A percentile compares a stretch with the other conserved stretches of the same genome.
Evolutionary conservation across 2,113 vertebrate species (phyloP).

Genomic region (Reinhardtius hippoglossoides): DNA sequence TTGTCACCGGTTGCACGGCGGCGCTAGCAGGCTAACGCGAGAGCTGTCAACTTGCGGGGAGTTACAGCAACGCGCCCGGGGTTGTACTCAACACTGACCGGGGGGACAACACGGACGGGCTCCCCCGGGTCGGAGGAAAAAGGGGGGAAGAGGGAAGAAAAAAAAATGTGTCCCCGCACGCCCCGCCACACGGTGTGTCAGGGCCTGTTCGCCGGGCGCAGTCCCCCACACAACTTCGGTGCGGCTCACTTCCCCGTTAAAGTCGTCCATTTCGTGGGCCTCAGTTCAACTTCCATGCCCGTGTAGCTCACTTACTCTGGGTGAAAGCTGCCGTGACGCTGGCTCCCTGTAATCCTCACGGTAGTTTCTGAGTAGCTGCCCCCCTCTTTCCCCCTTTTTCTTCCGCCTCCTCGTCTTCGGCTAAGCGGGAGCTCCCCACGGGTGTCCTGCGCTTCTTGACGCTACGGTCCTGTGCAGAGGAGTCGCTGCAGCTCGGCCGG

Average conservation of each 20-base stretch:
- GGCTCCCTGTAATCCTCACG: slow-evolving; percentile 79
- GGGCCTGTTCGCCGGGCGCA: slow-evolving; percentile 77
- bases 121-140: slow-evolving; percentile 8
- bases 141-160: not conserved
- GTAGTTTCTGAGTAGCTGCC: slow-evolving; percentile 77
- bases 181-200: slow-evolving; percentile 49
- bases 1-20: slow-evolving; percentile 77
- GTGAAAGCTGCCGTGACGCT: slow-evolving; percentile 72
- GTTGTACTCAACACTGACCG: slow-evolving; percentile 54
- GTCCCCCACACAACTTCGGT: slow-evolving; percentile 78
- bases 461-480: slow-evolving; percentile 72
- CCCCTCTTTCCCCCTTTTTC: slow-evolving; percentile 65
- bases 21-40: slow-evolving; percentile 74
- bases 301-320: slow-evolving; percentile 84
- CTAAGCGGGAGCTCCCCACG: slow-evolving; percentile 55
- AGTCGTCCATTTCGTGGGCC: slow-evolving; percentile 84
- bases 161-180: slow-evolving; percentile 53
- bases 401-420: slow-evolving; percentile 69
- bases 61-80: slow-evolving; percentile 59
- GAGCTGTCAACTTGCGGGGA: slow-evolving; percentile 80
- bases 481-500: slow-evolving; percentile 74
- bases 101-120: slow-evolving; percentile 47
- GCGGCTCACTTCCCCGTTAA: slow-evolving; percentile 74
- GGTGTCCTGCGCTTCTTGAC: slow-evolving; percentile 60
- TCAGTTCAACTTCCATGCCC: slow-evolving; percentile 83